These are phyloP conservation scores for Chrysomallon squamiferum DNA, from an alignment of 1,140 invertebrate genomes.

Conservation along the genomic window DNA sequence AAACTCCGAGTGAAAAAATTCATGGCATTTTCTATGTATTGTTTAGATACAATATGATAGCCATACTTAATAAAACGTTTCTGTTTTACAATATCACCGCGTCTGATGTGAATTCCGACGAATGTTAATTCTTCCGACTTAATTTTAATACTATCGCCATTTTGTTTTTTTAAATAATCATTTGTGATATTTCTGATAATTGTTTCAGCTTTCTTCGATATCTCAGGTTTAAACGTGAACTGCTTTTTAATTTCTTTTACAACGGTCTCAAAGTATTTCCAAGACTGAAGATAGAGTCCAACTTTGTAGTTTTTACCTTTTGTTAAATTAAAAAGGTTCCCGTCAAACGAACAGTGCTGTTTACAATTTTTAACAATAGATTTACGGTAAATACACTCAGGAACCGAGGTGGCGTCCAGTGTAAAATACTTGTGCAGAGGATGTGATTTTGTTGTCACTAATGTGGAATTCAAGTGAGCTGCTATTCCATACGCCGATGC, in stretches of 20 bases:
- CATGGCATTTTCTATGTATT: constrained; percentile 13
- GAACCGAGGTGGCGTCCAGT: background rate
- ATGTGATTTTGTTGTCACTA: background rate
- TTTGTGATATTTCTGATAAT: constrained; percentile 5
- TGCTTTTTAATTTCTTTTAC: constrained; percentile 3
- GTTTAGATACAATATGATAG: background rate
- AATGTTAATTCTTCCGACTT: no score
- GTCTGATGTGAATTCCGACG: constrained; percentile 28
- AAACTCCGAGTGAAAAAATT: constrained; percentile 14
- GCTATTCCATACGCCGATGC: constrained; percentile 33
- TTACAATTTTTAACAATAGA: background rate
- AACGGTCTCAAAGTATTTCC: constrained; percentile 25
- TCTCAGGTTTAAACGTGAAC: constrained; percentile 11
- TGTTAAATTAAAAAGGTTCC: background rate
- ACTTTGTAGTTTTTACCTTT: background rate
- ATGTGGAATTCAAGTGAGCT: background rate
- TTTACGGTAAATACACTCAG: no score
- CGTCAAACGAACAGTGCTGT: background rate
- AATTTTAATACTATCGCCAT: background rate
- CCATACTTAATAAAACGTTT: background rate
- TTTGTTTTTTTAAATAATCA: background rate
- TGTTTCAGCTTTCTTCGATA: background rate
- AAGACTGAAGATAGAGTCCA: constrained; percentile 23
- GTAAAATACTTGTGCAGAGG: background rate
- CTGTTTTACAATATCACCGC: constrained; percentile 13